These are phyloP conservation scores for Drosophila cognata DNA, from an alignment of 2,888 invertebrate genomes.

Conservation along the genomic window DNA sequence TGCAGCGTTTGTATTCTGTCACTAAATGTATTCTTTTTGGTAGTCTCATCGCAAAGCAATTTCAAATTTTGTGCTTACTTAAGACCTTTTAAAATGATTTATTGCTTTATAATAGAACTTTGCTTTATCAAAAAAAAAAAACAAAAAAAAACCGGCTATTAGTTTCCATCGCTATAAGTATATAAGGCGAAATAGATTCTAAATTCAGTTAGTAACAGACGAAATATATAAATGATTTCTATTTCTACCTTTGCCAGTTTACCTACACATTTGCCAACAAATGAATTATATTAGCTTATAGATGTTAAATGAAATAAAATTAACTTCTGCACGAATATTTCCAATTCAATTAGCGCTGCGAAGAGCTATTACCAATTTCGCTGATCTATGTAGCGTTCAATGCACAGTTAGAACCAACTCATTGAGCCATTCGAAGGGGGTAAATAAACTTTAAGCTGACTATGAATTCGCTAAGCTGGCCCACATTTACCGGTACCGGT, in stretches of 20 bases:
- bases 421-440: conserved; percentile 58
- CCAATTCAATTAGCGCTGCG: conserved; percentile 26
- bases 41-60: neutral
- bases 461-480: conserved; percentile 52
- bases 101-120: neutral
- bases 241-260: neutral
- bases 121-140: neutral
- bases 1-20: neutral
- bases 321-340: neutral
- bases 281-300: neutral
- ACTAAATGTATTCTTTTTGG: neutral
- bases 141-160: neutral
- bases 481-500: conserved; percentile 70
- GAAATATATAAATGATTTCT: neutral
- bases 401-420: conserved; percentile 11
- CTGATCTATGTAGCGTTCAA: conserved; percentile 1
- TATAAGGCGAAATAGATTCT: neutral
- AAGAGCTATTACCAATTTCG: conserved; percentile 14
- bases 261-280: neutral
- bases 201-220: neutral
- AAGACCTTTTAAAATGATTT: neutral
- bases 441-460: conserved; percentile 69
- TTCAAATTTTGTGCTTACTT: neutral
- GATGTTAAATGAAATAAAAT: neutral
- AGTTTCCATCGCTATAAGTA: neutral